Evolutionary conservation across 2,797 vertebrate species (phyloP).

Genomic region (Ibycter americanus): DNA sequence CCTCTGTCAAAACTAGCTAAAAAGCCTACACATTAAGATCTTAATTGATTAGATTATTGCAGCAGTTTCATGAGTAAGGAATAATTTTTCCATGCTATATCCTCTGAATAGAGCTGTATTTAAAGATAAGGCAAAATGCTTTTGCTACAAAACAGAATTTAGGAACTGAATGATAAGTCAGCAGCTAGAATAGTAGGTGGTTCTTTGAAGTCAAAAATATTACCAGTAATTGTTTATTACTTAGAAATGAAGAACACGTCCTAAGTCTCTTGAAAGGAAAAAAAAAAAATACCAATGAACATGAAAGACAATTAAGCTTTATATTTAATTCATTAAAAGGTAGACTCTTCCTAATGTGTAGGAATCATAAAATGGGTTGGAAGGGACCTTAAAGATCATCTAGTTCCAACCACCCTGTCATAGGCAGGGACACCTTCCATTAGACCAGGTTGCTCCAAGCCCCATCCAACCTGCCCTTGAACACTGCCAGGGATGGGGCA

Average conservation of each 20-base stretch:
- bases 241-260: background rate
- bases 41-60: conserved; percentile 33
- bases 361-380: background rate
- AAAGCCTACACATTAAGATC: conserved; percentile 4
- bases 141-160: background rate
- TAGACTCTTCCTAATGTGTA: background rate
- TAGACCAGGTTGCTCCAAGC: too few relatives aligned
- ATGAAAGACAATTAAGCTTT: background rate
- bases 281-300: background rate
- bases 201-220: background rate
- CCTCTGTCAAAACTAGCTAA: background rate
- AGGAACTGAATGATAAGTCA: background rate
- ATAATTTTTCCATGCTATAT: conserved; percentile 22
- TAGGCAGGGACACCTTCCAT: too few relatives aligned
- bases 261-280: background rate
- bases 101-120: conserved; percentile 2
- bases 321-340: background rate
- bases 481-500: too few relatives aligned
- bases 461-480: too few relatives aligned
- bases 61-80: background rate
- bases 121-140: conserved; percentile 18
- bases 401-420: too few relatives aligned
- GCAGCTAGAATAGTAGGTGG: background rate
- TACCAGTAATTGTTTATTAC: background rate
- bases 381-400: too few relatives aligned